phyloP scores from a whole-genome alignment of 1,140 invertebrate species.

The Rhyzopertha dominica region DNA sequence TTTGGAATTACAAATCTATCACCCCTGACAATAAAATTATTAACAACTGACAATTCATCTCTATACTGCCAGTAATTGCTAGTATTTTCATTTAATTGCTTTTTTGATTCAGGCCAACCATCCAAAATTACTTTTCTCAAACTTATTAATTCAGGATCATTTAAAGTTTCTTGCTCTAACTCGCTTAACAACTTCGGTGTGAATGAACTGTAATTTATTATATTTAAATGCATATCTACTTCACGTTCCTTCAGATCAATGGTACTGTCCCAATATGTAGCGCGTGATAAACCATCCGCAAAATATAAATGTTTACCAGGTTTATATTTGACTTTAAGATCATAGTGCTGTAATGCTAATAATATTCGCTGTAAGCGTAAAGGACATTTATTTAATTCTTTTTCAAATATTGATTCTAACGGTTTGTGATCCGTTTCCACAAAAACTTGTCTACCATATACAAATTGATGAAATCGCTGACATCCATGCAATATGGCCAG shows the following conservation, averaged over 20 bases:
- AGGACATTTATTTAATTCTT: conserved; percentile 41
- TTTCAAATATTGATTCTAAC: conserved; percentile 41
- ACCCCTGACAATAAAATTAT: conserved; percentile 10
- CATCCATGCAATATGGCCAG: conserved; percentile 42
- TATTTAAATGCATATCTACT: background rate
- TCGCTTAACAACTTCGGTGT: background rate
- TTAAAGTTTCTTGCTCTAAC: conserved; percentile 10
- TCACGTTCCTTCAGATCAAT: conserved; percentile 5
- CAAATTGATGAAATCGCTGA: conserved; percentile 43
- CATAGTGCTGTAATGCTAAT: conserved; percentile 41
- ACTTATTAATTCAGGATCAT: conserved; percentile 4
- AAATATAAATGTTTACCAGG: conserved; percentile 46
- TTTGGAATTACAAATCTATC: conserved; percentile 34
- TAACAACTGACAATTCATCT: conserved; percentile 3
- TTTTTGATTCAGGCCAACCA: conserved; percentile 7
- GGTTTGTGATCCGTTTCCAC: conserved; percentile 47
- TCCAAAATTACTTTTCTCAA: conserved; percentile 4
- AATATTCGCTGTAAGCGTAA: conserved; percentile 42
- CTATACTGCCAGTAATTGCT: conserved; percentile 6
- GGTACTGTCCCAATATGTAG: conserved; percentile 13
- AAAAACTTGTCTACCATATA: conserved; percentile 33
- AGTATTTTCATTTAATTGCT: background rate
- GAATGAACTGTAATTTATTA: conserved; percentile 1
- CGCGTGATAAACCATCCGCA: conserved; percentile 45
- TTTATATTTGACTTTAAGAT: conserved; percentile 43